A percentile compares a stretch with the other conserved stretches of the same genome.
phyloP scores from a whole-genome alignment of 2,888 invertebrate genomes.

The Drosophila bunnanda region DNA sequence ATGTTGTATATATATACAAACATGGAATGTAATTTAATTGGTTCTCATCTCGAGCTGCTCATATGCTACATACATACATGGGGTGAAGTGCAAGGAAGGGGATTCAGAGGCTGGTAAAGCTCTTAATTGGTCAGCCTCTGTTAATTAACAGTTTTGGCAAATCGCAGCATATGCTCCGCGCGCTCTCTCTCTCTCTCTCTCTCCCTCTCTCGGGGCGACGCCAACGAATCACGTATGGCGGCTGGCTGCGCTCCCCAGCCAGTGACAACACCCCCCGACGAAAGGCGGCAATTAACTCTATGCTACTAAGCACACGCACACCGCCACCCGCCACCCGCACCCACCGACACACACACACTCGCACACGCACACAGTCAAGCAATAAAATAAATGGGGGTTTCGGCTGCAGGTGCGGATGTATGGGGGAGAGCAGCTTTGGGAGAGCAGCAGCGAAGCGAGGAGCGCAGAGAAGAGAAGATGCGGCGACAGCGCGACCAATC shows the following conservation, averaged over 20 bases:
- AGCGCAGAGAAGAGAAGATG: constrained; percentile 40
- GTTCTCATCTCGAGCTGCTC: constrained; percentile 4
- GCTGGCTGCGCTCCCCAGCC: constrained; percentile 44
- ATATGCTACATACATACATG: background rate
- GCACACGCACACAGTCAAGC: constrained; percentile 49
- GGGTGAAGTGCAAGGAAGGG: background rate
- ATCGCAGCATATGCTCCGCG: constrained; percentile 1
- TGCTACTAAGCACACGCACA: constrained; percentile 42
- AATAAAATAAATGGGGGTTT: constrained; percentile 36
- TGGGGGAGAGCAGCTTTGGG: constrained; percentile 9
- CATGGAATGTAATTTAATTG: constrained; percentile 22
- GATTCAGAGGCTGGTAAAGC: too few species aligned
- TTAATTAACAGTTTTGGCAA: constrained; percentile 37
- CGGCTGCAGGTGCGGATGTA: constrained; percentile 26
- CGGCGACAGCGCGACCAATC: constrained; percentile 64
- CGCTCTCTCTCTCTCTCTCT: constrained; percentile 57
- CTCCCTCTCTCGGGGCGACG: constrained; percentile 45
- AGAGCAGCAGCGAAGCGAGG: constrained; percentile 7
- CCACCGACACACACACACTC: background rate
- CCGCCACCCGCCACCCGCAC: constrained; percentile 25
- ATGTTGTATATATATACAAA: background rate
- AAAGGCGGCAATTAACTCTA: constrained; percentile 66
- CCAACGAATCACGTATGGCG: constrained; percentile 64
- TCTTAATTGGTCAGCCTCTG: constrained; percentile 32
- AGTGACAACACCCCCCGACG: constrained; percentile 51